Conservation (phyloP, 2,797 vertebrate species). For the Intellagama lesueurii region DNA sequence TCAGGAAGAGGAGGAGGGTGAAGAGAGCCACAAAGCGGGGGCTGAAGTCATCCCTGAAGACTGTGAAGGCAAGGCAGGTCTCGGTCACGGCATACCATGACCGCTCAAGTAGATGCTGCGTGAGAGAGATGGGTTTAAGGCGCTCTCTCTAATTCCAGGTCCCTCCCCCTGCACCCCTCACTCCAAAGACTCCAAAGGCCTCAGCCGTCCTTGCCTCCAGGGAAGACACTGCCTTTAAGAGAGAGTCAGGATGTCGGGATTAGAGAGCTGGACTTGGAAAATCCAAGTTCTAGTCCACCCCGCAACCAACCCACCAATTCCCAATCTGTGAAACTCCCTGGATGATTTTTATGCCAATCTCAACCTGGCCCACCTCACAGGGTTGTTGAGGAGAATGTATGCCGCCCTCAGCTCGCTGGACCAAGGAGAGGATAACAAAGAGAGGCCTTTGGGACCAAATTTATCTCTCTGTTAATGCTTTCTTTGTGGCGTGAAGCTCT, state of each 20-base stretch:
- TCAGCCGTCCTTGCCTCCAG: not conserved
- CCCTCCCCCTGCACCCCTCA: no score
- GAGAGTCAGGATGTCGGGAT: not conserved
- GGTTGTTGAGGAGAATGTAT: no score
- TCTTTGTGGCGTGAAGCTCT: not conserved
- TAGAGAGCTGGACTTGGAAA: no score
- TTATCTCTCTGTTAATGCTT: not conserved
- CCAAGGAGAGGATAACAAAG: no score
- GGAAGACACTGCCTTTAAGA: no score
- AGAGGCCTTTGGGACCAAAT: no score
- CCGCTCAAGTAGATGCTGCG: slow-evolving; percentile 93
- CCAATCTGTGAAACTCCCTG: no score
- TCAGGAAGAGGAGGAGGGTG: slow-evolving; percentile 97
- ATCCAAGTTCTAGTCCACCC: no score
- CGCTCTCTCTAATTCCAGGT: not conserved
- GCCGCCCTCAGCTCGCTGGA: no score
- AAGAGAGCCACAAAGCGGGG: slow-evolving; percentile 97
- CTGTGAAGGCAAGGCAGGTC: slow-evolving; percentile 98
- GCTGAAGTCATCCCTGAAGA: slow-evolving; percentile 97
- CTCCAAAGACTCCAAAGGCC: not conserved
- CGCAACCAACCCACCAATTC: no score
- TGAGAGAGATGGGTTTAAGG: not conserved
- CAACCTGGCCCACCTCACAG: no score
- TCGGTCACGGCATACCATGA: slow-evolving; percentile 98
- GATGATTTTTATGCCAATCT: no score